Base-by-base conservation (phyloP, 1,140 invertebrate genomes). In the Ladona fulva region DNA sequence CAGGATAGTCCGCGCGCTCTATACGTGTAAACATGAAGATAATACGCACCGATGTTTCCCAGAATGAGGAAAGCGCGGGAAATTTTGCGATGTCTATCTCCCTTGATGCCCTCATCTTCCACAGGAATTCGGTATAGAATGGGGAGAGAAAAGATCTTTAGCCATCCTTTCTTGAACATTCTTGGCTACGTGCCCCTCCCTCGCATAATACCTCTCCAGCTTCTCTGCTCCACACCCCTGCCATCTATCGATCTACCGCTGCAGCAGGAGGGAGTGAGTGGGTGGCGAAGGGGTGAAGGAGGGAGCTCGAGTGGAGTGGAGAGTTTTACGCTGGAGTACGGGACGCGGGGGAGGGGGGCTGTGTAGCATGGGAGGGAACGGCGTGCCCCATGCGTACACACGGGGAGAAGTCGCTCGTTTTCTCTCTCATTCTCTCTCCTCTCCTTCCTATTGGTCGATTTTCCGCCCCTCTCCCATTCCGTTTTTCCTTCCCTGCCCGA, bases 131-230 rank as follows among this genome's bases (percentile, higher is more conserved):
- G 29, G 29, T 37, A 37, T 8, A 37, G 29, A 37, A 37, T 37
- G 29, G 29, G 29, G 29, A 37, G 29, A 37, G 29, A 37, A 37
- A 37, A 37, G 29, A 37, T 37, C 29, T 37, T 37, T 37, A 37
- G 29, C 8, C 29, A 1, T 37, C 29, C 29, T 37, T 37, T 8
- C 29, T 37, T 8, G 29, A 37, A 37, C 29, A 16, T 66, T 66
- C 52, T 66, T 66, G 52, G 52, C 52, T 66, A 66, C 52, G 52
- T 66, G 52, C 52, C 52, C 52, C 52, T 66, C n/a, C n/a, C 52
- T 22, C 52, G 52, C 29, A 37, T 12, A 66, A 66, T 66, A 66
- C n/a, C n/a, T 66, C 52, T 66, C 52, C 52, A 66, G 52, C 52
- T 66, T 66, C 52, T 22, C 14, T 66, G 52, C 52, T 66, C 52